Evolutionary conservation across 2,888 invertebrate species (phyloP).

Genomic region (Dasypogon diadema): DNA sequence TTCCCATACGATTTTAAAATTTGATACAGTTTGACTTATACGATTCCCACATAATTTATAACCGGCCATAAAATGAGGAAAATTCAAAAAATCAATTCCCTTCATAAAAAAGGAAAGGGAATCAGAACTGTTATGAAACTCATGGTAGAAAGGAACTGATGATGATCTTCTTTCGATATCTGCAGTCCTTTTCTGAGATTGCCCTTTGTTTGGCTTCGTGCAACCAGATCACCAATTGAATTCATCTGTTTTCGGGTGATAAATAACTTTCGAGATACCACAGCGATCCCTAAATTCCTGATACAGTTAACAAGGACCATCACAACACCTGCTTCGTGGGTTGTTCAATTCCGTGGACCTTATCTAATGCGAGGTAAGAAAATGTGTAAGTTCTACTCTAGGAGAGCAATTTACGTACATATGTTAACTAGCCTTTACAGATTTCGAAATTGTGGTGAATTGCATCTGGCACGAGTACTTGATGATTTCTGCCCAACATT

Average conservation of each 20-base stretch:
- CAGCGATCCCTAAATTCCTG: constrained; percentile 28
- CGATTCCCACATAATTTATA: constrained; percentile 42
- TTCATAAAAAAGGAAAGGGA: not conserved
- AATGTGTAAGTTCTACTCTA: not conserved
- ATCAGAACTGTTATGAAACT: not conserved
- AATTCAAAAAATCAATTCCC: constrained; percentile 27
- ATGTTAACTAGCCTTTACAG: not conserved
- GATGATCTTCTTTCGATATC: constrained; percentile 31
- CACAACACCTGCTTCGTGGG: constrained; percentile 43
- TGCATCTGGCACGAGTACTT: not conserved
- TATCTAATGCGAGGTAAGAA: not conserved
- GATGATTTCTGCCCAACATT: too few relatives aligned
- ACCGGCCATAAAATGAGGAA: constrained; percentile 18
- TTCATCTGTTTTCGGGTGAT: constrained; percentile 43
- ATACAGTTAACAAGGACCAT: constrained; percentile 36
- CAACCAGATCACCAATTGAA: constrained; percentile 48
- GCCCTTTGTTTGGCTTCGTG: not conserved
- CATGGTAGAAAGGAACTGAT: not conserved
- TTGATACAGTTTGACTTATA: constrained; percentile 54
- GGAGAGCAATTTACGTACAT: not conserved
- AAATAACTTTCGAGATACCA: constrained; percentile 49
- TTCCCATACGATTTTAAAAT: constrained; percentile 50
- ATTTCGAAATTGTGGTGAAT: not conserved
- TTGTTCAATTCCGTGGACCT: constrained; percentile 5
- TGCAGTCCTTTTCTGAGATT: constrained; percentile 26